Percentiles rank a stretch among this genome's conserved stretches.
phyloP scores from a whole-genome alignment of 2,888 invertebrate genomes.

The Plemyria rubiginata region DNA sequence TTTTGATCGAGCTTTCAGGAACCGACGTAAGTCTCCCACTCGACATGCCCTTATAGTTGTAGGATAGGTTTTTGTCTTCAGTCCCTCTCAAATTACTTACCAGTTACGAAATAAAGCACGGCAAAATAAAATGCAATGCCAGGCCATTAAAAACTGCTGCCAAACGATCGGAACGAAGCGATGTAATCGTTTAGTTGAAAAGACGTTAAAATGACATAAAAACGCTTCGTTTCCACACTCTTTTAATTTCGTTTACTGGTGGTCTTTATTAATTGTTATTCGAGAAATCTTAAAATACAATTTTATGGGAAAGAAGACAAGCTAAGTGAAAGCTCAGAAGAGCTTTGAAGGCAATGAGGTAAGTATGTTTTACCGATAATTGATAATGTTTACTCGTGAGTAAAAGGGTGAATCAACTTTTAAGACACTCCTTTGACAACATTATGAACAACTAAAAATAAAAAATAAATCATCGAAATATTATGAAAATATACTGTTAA shows the following conservation, averaged over 20 bases:
- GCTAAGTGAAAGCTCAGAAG: background rate
- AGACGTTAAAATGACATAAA: constrained; percentile 59
- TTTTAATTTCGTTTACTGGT: constrained; percentile 44
- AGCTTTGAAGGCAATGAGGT: background rate
- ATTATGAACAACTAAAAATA: no score
- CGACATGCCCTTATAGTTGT: no score
- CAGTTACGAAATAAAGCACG: constrained; percentile 29
- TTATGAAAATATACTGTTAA: no score
- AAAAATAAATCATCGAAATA: no score
- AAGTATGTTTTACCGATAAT: no score
- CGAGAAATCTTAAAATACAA: constrained; percentile 8
- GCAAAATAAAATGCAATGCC: constrained; percentile 48
- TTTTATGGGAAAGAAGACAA: background rate
- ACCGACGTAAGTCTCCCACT: no score
- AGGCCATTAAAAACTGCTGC: constrained; percentile 50
- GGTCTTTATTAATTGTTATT: constrained; percentile 47
- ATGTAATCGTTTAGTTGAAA: constrained; percentile 55
- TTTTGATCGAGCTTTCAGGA: no score
- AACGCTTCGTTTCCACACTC: constrained; percentile 42
- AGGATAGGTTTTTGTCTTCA: no score
- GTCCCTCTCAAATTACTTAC: constrained; percentile 13
- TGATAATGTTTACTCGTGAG: no score
- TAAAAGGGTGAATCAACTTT: no score
- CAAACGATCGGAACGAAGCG: constrained; percentile 54
- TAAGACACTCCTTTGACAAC: no score